Base-by-base conservation (phyloP, 2,888 invertebrate genomes). In the Pseudanteris insignis region DNA sequence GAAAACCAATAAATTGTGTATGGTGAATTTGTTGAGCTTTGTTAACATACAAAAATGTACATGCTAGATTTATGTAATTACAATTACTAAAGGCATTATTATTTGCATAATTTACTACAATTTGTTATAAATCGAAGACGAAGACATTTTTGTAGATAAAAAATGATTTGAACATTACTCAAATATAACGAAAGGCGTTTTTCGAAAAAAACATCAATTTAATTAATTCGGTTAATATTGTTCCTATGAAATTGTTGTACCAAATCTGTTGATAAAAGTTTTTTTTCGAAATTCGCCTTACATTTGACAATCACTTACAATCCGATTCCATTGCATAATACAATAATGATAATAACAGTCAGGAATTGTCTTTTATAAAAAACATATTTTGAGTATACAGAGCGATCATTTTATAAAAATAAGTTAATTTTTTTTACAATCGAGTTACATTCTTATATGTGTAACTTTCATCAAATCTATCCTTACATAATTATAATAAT, bases 31-130 rank as follows among this genome's bases (percentile, higher is more conserved):
- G 54, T 61, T 61, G 54, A 61, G 48, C 60, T 61, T 61, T 61
- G 60, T 50, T 54, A 61, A 61, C 60, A 54, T 61, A 61, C 60
- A 61, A 61, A 61, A 61, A 54, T 61, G 60, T 61, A 61, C 60
- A 61, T 50, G 41, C 54, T 61, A 61, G 44, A 54, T 48, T 54
- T 50, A 61, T 61, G 30, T 43, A 38, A 13, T 54, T 54, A 60
- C 34, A 53, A 37, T 59, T 43, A 48, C 36, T 54, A 60, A 60
- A 60, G 47, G 54, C 54, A 48, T 48, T 11, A 29, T 21, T 7
- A 21, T n/a, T n/a, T n/a, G n/a, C 21, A 21, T 54, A 60, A 54
- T 48, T 54, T 21, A 21, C 21, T 3, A 21, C 12, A 47, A 34
- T 41, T 30, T 11, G 28, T 36, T 59, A 29, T 28, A 59, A 51